Base-by-base conservation (phyloP, 2,113 vertebrate species). In the Aleadryas rufinucha region DNA sequence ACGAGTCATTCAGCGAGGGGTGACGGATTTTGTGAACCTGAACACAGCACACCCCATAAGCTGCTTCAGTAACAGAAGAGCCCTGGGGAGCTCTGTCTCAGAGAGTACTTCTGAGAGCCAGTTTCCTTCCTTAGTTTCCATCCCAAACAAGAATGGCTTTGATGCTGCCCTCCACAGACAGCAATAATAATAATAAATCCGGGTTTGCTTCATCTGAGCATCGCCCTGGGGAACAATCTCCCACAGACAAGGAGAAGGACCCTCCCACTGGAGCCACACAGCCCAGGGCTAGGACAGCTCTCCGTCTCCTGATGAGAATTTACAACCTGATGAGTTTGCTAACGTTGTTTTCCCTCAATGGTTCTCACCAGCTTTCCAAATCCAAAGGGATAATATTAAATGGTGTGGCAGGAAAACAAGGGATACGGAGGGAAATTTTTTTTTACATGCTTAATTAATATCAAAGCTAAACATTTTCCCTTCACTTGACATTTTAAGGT, bases 301-400 rank as follows among this genome's bases (percentile, higher is more conserved):
- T 56, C 10, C 0, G 0, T 49, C 20, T 59, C n/a, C 59, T 60
- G 35, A 37, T 3, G 37, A 65, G 26, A 76, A 56, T 0, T 1
- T 4, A 44, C 0, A 0, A 68, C 39, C 31, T 61, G 35, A 28
- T 44, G 63, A 76, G 9, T 47, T 54, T 89, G 21, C 13, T 60
- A 30, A 54, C 1, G 2, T 1, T 63, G 10, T 5, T 78, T n/a
- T 70, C 66, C 44, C 44, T 63, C 42, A 50, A 6, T 59, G 31
- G 7, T 39, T 84, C 84, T 75, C 31, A 78, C 19, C 52, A 81
- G 21, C 10, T 63, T 78, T 74, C 30, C 33, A 86, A 33, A 20
- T 21, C 12, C 42, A 81, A 80, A 70, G 13, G 26, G 4, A 61
- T 84, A 49, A 65, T 16, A 50, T 7, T 60, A 83, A 47, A 76